Evolutionary conservation across 2,797 vertebrate species (phyloP).

Genomic region (Notamacropus eugenii): DNA sequence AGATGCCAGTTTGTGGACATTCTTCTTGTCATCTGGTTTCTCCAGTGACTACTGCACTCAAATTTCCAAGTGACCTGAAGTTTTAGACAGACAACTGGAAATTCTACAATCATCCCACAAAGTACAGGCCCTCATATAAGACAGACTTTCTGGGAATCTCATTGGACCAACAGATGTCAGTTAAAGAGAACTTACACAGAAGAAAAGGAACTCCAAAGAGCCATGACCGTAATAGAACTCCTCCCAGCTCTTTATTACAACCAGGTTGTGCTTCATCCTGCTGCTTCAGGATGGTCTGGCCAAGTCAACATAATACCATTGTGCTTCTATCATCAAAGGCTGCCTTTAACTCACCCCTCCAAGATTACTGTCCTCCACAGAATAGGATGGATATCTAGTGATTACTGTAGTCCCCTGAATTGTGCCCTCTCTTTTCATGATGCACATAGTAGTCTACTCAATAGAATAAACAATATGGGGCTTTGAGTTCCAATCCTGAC

Average conservation of each 20-base stretch:
- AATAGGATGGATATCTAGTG: background rate
- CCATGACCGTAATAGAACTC: background rate
- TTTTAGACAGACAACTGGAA: background rate
- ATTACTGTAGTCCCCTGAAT: background rate
- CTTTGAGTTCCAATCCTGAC: background rate
- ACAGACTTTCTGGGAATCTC: background rate
- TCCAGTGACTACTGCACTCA: background rate
- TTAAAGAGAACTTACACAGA: background rate
- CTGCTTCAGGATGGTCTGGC: background rate
- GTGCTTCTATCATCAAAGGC: no score
- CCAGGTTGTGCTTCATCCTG: background rate
- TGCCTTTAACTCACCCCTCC: no score
- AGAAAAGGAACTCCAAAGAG: background rate
- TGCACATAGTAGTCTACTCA: background rate
- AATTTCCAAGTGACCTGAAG: background rate
- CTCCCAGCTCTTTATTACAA: background rate
- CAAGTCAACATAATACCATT: background rate
- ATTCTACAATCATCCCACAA: background rate
- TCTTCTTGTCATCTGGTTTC: background rate
- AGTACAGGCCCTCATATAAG: background rate
- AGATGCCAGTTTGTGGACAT: background rate
- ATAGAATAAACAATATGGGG: conserved; percentile 29
- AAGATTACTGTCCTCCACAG: background rate
- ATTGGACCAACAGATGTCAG: background rate
- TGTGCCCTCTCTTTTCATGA: background rate